These are phyloP conservation scores for Dendrocincla tyrannina DNA, from an alignment of 2,797 vertebrate genomes.

Conservation along the genomic window DNA sequence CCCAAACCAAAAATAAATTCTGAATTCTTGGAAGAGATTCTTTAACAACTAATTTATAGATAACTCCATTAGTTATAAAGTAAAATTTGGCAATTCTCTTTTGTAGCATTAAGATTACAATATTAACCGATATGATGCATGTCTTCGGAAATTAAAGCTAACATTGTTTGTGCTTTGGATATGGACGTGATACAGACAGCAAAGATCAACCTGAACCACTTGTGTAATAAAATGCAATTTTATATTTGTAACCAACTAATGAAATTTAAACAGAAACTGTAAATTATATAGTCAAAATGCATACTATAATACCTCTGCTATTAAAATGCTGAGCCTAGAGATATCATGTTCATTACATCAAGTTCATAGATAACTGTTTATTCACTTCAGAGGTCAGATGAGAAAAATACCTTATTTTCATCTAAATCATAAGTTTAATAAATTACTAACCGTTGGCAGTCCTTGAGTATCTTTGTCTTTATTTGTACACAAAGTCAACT, in stretches of 20 bases:
- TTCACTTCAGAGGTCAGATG: neutral
- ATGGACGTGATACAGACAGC: neutral
- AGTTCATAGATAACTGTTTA: neutral
- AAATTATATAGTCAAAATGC: slow-evolving; percentile 32
- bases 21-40: neutral
- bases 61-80: neutral
- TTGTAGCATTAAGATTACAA: neutral
- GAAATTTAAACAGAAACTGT: neutral
- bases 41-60: neutral
- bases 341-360: neutral
- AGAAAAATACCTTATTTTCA: neutral
- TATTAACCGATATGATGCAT: neutral
- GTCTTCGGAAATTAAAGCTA: slow-evolving; percentile 51
- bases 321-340: slow-evolving; percentile 1
- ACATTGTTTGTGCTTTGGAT: neutral
- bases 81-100: neutral
- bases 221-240: slow-evolving; percentile 36
- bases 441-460: slow-evolving; percentile 81
- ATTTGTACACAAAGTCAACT: slow-evolving; percentile 87
- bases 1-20: neutral
- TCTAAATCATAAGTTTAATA: neutral
- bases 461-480: slow-evolving; percentile 62
- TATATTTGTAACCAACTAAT: slow-evolving; percentile 36
- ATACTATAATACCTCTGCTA: neutral
- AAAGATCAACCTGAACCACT: slow-evolving; percentile 32